Conservation (phyloP, 2,113 vertebrate species). For the Garra rufa region DNA sequence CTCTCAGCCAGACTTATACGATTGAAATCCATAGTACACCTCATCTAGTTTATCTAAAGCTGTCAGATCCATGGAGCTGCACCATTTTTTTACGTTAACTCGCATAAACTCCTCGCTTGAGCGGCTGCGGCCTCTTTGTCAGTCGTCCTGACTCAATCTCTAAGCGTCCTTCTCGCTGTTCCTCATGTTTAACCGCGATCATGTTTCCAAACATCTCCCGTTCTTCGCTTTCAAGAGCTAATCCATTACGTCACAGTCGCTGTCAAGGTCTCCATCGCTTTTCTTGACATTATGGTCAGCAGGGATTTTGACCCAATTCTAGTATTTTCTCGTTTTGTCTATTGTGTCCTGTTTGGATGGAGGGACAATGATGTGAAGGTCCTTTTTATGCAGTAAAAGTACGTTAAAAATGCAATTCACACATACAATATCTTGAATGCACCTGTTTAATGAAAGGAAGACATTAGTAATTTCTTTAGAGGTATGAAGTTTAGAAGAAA, state of each 20-base stretch:
- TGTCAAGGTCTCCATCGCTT: constrained; percentile 62
- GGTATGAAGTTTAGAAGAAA: no score
- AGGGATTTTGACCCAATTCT: neutral
- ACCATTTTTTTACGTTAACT: neutral
- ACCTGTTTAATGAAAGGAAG: no score
- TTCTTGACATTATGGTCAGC: constrained; percentile 69
- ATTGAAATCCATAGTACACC: neutral
- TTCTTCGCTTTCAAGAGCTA: neutral
- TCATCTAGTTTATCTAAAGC: constrained; percentile 19
- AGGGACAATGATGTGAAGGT: neutral
- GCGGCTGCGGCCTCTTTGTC: neutral
- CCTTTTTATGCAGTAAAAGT: neutral
- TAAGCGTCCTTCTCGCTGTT: constrained; percentile 2
- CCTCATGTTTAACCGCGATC: constrained; percentile 29
- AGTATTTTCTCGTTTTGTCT: neutral
- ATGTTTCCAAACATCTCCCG: constrained; percentile 8
- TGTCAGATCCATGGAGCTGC: neutral
- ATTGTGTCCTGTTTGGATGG: neutral
- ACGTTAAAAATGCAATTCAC: no score
- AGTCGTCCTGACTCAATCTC: neutral
- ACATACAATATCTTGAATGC: no score
- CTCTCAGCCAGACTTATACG: neutral
- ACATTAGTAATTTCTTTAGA: no score
- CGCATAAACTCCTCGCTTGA: constrained; percentile 15
- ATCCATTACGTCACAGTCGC: constrained; percentile 55